phyloP scores from a whole-genome alignment of 2,888 invertebrate genomes.

The Pedicia rivosa region DNA sequence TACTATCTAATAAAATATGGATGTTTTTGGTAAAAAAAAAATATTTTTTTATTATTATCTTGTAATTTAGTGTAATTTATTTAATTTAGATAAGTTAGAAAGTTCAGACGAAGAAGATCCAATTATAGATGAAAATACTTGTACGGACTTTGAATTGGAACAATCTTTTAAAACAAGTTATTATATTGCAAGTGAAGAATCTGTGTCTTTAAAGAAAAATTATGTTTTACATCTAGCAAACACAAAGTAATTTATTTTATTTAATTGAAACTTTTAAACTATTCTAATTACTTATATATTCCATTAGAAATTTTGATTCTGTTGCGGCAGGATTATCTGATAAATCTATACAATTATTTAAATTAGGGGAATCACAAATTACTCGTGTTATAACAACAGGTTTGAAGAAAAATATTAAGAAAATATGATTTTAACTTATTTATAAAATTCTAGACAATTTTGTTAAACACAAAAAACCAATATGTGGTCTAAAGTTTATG shows the following conservation, averaged over 20 bases:
- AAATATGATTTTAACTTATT: constrained; percentile 10
- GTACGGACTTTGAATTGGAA: constrained; percentile 18
- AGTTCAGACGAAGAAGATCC: constrained; percentile 6
- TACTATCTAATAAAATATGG: too few species aligned
- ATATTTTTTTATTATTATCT: too few species aligned
- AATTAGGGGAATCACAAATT: constrained; percentile 28
- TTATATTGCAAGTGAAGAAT: constrained; percentile 31
- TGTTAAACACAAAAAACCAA: too few species aligned
- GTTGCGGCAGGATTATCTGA: constrained; percentile 35
- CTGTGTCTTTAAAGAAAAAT: constrained; percentile 35
- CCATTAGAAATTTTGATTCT: constrained; percentile 26
- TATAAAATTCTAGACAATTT: too few species aligned
- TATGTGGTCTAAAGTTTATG: constrained; percentile 23
- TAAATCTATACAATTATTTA: constrained; percentile 33
- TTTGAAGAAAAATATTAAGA: constrained; percentile 12
- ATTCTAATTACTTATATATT: constrained; percentile 5
- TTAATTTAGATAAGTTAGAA: not conserved
- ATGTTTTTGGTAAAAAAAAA: too few species aligned
- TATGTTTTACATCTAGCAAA: constrained; percentile 44
- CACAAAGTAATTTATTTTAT: not conserved
- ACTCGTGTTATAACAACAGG: constrained; percentile 9
- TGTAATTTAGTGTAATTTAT: too few species aligned
- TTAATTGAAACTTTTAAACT: constrained; percentile 6
- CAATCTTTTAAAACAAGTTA: constrained; percentile 20
- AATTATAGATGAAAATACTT: constrained; percentile 22